Evolutionary conservation across 2,888 invertebrate species (phyloP).

Genomic region (Eilema sororculum): DNA sequence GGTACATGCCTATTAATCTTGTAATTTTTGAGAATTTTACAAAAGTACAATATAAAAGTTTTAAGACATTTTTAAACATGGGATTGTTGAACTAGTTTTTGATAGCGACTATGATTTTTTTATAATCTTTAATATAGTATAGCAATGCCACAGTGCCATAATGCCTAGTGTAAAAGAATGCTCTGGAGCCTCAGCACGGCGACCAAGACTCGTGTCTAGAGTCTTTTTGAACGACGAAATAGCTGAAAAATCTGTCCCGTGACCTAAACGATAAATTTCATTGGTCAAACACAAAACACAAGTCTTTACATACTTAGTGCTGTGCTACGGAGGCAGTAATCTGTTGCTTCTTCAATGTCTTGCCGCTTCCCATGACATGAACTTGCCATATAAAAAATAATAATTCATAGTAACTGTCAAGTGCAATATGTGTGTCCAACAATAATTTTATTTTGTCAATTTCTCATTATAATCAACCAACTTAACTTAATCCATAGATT

Average conservation of each 20-base stretch:
- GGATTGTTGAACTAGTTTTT: conserved; percentile 19
- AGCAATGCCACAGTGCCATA: conserved; percentile 69
- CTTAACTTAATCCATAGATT: not conserved
- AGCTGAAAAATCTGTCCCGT: not conserved
- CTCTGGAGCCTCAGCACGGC: conserved; percentile 1
- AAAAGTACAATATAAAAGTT: conserved; percentile 29
- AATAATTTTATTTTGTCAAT: too few relatives aligned
- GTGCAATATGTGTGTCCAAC: too few relatives aligned
- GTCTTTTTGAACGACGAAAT: not conserved
- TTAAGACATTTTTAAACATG: conserved; percentile 22
- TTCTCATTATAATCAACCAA: too few relatives aligned
- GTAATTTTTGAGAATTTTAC: conserved; percentile 21
- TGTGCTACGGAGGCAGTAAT: not conserved
- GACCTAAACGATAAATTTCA: not conserved
- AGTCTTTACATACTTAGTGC: too few relatives aligned
- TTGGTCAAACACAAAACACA: not conserved
- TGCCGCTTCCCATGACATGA: conserved; percentile 37
- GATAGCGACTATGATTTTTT: conserved; percentile 55
- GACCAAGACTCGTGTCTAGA: too few relatives aligned
- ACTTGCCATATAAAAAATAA: conserved; percentile 1
- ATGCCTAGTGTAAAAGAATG: conserved; percentile 40
- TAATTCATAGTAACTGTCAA: too few relatives aligned
- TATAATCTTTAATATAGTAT: conserved; percentile 45
- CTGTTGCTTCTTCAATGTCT: conserved; percentile 21
- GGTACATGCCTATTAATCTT: not conserved